These are phyloP conservation scores for Acanthococcus lagerstroemiae DNA, from an alignment of 2,888 invertebrate species.

Conservation along the genomic window DNA sequence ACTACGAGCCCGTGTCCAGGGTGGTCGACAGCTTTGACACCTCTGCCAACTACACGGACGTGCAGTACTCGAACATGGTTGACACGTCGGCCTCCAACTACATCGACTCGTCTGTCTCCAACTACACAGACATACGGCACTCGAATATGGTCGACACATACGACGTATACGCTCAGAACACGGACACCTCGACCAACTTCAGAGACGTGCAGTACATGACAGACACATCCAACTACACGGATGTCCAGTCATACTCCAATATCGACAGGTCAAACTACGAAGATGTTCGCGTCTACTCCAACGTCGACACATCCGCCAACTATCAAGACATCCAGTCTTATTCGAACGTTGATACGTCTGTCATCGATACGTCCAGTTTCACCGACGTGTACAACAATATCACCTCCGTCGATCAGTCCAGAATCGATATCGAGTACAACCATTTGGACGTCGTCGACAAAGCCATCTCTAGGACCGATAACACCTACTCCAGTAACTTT, in stretches of 20 bases:
- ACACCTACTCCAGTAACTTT: constrained; percentile 1
- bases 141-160: too few species aligned
- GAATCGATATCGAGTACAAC: too few species aligned
- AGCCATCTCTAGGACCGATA: too few species aligned
- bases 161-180: neutral
- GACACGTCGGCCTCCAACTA: neutral
- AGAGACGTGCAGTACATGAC: neutral
- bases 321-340: neutral
- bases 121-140: neutral
- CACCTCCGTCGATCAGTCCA: neutral
- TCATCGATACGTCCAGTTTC: neutral
- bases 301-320: neutral
- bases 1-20: neutral
- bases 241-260: neutral
- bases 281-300: neutral
- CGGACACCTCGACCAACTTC: neutral
- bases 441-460: neutral
- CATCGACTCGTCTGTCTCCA: neutral
- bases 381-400: neutral
- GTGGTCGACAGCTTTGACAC: neutral
- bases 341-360: neutral
- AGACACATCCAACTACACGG: neutral
- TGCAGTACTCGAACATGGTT: neutral
- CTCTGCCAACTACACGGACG: neutral
- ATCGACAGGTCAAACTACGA: neutral